Conservation (phyloP, 2,888 invertebrate species). For the Stenurella melanura region DNA sequence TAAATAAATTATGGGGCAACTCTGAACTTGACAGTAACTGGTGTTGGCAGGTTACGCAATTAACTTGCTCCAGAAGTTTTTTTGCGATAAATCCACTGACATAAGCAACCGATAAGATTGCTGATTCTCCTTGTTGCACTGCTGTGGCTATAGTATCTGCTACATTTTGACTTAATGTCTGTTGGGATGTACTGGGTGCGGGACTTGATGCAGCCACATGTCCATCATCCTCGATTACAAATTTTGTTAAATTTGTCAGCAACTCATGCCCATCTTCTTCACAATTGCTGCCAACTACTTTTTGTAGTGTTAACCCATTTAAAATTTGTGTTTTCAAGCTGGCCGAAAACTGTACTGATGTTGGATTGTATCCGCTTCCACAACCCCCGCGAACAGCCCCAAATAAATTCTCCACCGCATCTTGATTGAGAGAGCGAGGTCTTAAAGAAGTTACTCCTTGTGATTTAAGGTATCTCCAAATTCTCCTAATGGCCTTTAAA, state of each 20-base stretch:
- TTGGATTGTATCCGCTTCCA: conserved; percentile 46
- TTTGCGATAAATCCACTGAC: conserved; percentile 42
- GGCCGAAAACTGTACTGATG: conserved; percentile 37
- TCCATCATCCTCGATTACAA: conserved; percentile 10
- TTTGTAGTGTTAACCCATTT: conserved; percentile 39
- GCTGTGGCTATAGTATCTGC: not conserved
- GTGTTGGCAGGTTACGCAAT: too few relatives aligned
- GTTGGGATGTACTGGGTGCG: not conserved
- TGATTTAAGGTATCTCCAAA: conserved; percentile 39
- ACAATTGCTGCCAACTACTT: conserved; percentile 30
- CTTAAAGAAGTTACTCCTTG: conserved; percentile 18
- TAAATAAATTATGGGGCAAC: conserved; percentile 37
- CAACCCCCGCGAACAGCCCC: conserved; percentile 37
- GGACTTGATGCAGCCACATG: not conserved
- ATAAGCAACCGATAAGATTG: conserved; percentile 43
- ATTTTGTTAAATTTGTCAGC: conserved; percentile 28
- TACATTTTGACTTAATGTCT: not conserved
- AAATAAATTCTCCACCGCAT: conserved; percentile 43
- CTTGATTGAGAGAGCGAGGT: conserved; percentile 35
- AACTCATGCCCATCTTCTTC: conserved; percentile 33
- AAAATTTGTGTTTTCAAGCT: conserved; percentile 47
- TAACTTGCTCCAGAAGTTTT: not conserved
- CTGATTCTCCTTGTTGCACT: not conserved
- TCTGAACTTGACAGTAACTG: conserved; percentile 1
- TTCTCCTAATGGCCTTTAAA: conserved; percentile 41